Evolutionary conservation across 2,888 invertebrate species (phyloP), one percentile per base, ranked within the genome.

Genomic region (Malachius bipustulatus): DNA sequence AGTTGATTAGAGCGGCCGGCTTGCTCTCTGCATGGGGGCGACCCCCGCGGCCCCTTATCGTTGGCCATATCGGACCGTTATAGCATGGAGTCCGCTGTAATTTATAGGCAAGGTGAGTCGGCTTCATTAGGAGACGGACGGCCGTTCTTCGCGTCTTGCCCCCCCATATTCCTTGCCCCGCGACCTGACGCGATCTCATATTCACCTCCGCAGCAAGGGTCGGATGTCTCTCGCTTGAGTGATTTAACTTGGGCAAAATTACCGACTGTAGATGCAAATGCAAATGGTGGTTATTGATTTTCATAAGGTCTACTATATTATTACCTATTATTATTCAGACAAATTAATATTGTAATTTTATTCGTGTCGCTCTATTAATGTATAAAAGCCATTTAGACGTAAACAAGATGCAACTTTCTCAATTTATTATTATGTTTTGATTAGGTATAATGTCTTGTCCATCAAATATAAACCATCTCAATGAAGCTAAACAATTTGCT

Each of bases 11-110:
- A 60, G 57, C 54, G 59, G 56, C 56, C 58, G 57, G 54, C 52
- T 54, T 49, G 48, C 50, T 52, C 49, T 51, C 54, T 56, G 55
- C 60, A 56, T 58, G 62, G 55, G n/a, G 56, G 57, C 47, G 47
- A 50, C 55, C 57, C 59, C 59, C 62, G 62, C 58, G 60, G 55
- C 48, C 62, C 49, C 56, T 60, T 62, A 62, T 62, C 62, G 61
- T 61, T 56, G 61, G 60, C 62, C 62, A 59, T 62, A 62, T 62
- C 63, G 55, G 57, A 62, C 62, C 62, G 62, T 61, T 62, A 61
- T 61, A 59, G 59, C 62, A 60, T 61, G 60, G 58, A 62, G 60
- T 59, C 58, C 55, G 55, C 50, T 56, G 59, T 63, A 62, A 63
- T 63, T 63, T 63, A 63, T 63, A 60, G 62, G 57, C 57, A 59